Percentiles rank a stretch among this genome's conserved stretches.
These are phyloP conservation scores for Eudemis profundana DNA, from an alignment of 2,888 invertebrate genomes.

Conservation along the genomic window DNA sequence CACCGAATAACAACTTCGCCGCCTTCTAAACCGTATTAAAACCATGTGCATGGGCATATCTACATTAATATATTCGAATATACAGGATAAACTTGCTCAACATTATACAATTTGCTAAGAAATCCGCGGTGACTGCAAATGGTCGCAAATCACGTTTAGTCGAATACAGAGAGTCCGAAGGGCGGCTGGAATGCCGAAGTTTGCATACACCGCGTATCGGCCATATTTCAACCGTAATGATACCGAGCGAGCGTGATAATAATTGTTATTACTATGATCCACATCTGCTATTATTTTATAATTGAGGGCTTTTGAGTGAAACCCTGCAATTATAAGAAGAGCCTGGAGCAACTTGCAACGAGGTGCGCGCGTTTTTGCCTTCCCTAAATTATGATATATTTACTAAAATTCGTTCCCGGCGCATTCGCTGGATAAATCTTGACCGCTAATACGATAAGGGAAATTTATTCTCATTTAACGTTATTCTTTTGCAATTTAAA, in stretches of 20 bases:
- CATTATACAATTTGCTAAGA: neutral
- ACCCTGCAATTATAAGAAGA: conserved; percentile 84
- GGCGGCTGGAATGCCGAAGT: conserved; percentile 67
- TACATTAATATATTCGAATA: too few species aligned
- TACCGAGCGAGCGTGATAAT: conserved; percentile 82
- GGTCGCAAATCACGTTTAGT: conserved; percentile 18
- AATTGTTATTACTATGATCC: conserved; percentile 85
- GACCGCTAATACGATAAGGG: conserved; percentile 42
- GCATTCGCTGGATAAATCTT: conserved; percentile 56
- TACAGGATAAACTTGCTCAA: neutral
- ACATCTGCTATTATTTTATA: conserved; percentile 86
- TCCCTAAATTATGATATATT: conserved; percentile 78
- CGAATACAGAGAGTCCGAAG: conserved; percentile 49
- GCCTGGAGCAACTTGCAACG: conserved; percentile 82
- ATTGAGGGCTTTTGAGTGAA: conserved; percentile 84
- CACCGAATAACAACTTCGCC: too few species aligned
- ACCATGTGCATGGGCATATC: too few species aligned
- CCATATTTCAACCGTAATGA: conserved; percentile 83
- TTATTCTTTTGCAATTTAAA: conserved; percentile 39
- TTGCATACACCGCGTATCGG: conserved; percentile 75
- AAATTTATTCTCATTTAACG: conserved; percentile 35
- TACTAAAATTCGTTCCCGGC: conserved; percentile 62
- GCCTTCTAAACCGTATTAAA: too few species aligned
- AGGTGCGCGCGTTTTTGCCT: conserved; percentile 75
- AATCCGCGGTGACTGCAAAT: conserved; percentile 4